phyloP scores from a whole-genome alignment of 30 jellyfish, hydroid and myxozoan genomes.

The Pelagia noctiluca region DNA sequence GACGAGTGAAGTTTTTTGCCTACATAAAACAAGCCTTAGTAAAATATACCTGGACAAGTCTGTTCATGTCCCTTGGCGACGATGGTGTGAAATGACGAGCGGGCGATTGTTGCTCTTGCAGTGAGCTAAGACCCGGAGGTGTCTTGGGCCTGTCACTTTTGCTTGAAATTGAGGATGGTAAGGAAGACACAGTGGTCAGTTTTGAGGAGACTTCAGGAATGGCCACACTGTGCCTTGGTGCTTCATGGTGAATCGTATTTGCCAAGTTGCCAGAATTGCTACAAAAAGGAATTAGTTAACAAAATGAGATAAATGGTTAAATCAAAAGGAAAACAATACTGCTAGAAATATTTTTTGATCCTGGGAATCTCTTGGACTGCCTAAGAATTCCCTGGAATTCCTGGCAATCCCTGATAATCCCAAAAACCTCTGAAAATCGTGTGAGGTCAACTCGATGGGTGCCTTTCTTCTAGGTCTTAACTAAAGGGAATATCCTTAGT shows the following conservation, averaged over 20 bases:
- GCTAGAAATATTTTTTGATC: too few relatives aligned
- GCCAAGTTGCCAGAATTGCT: constrained; percentile 48
- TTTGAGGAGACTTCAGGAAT: constrained; percentile 50
- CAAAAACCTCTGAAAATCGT: too few relatives aligned
- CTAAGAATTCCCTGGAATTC: too few relatives aligned
- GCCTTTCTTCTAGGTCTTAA: too few relatives aligned
- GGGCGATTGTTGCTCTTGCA: constrained; percentile 77
- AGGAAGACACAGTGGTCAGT: constrained; percentile 50
- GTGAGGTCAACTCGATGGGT: too few relatives aligned
- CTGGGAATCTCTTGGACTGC: too few relatives aligned
- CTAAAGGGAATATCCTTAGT: too few relatives aligned
- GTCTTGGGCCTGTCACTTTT: constrained; percentile 91
- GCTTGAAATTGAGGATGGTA: constrained; percentile 34
- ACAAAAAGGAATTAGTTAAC: not conserved
- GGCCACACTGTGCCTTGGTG: constrained; percentile 78
- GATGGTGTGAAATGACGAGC: constrained; percentile 56
- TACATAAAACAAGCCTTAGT: not conserved
- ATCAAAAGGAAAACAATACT: too few relatives aligned
- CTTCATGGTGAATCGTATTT: constrained; percentile 67
- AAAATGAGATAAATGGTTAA: not conserved
- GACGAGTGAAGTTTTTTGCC: not conserved
- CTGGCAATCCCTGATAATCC: too few relatives aligned
- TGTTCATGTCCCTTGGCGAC: constrained; percentile 66
- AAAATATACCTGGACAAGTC: constrained; percentile 64
- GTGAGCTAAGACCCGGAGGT: constrained; percentile 94